Base-by-base conservation (phyloP, 2,888 invertebrate species). In the Diaphora mendica region DNA sequence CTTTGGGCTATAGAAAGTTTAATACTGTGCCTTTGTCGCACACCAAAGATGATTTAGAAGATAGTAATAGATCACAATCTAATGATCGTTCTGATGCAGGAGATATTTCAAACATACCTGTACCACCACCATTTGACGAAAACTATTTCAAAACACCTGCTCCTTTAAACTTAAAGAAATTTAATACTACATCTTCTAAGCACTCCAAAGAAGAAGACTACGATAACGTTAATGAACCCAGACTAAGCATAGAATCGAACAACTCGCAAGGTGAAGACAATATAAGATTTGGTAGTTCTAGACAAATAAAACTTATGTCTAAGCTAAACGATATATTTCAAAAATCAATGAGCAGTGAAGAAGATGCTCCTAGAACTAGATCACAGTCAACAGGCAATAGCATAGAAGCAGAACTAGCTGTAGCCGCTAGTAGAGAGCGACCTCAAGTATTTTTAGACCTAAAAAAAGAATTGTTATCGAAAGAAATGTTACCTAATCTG, bases 311-410 rank as follows among this genome's bases (percentile, higher is more conserved):
- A 79, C 95, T 96, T 70, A 94, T 95, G 93, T 91, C 92, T 0
- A 96, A 95, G 85, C 81, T 96, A 51, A 93, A 93, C 39, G 88
- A 90, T 64, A 90, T 96, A 79, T 94, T 94, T 68, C 93, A 94
- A 81, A 93, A 87, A 62, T 91, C 93, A 86, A 92, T 93, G 70
- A 79, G 84, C 39, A 83, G 80, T 51, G 93, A 92, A 59, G 91
- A 88, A 0, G 91, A 92, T 23, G 91, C 92, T 70, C 89, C 89
- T 30, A 88, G 90, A 75, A 89, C 85, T 77, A 87, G 95, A 74
- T 95, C 95, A 0, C 91, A 93, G 79, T 95, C 95, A 2, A 91
- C 92, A 0, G 93, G 94, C 0, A 92, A 93, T 74, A 88, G 89
- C 2, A 84, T 85, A 23, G 92, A 93, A 73, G 79, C 86, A 11